A percentile compares a stretch with the other conserved stretches of the same genome.
phyloP scores from a whole-genome alignment of 2,113 vertebrate species.

The Lepisosteus oculatus region DNA sequence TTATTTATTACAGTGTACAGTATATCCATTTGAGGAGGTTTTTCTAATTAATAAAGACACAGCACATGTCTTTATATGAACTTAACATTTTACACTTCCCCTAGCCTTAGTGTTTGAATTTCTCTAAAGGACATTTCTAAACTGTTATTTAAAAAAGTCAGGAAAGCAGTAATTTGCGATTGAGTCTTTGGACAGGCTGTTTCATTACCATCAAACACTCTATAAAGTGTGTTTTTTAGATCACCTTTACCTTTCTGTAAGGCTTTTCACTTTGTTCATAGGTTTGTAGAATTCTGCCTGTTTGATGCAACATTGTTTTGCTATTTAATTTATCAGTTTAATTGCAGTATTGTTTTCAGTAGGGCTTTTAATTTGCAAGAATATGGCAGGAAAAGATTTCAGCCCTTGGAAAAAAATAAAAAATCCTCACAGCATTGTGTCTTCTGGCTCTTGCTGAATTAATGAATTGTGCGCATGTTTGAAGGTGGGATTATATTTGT shows the following conservation, averaged over 20 bases:
- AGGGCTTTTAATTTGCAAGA: constrained; percentile 55
- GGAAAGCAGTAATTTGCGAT: constrained; percentile 4
- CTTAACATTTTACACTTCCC: no score
- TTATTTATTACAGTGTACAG: constrained; percentile 1
- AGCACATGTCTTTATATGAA: no score
- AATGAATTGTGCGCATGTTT: constrained; percentile 84
- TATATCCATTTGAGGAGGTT: no score
- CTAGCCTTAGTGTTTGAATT: neutral
- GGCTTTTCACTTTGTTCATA: constrained; percentile 22
- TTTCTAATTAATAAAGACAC: no score
- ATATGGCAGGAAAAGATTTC: constrained; percentile 65
- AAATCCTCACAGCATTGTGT: constrained; percentile 68
- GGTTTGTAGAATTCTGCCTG: constrained; percentile 7
- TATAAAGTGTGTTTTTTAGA: neutral
- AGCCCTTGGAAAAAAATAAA: constrained; percentile 65
- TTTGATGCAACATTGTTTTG: constrained; percentile 14
- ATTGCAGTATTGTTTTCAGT: constrained; percentile 64
- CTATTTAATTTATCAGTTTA: constrained; percentile 57
- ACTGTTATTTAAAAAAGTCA: constrained; percentile 3
- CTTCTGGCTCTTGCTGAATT: constrained; percentile 78
- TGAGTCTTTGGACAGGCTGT: neutral
- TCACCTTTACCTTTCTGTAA: constrained; percentile 14
- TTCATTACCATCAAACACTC: neutral
- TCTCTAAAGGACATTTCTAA: constrained; percentile 8
- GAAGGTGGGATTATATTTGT: constrained; percentile 89